Base-by-base conservation (phyloP, 2,113 vertebrate species). In the Triplophysa siluroides region DNA sequence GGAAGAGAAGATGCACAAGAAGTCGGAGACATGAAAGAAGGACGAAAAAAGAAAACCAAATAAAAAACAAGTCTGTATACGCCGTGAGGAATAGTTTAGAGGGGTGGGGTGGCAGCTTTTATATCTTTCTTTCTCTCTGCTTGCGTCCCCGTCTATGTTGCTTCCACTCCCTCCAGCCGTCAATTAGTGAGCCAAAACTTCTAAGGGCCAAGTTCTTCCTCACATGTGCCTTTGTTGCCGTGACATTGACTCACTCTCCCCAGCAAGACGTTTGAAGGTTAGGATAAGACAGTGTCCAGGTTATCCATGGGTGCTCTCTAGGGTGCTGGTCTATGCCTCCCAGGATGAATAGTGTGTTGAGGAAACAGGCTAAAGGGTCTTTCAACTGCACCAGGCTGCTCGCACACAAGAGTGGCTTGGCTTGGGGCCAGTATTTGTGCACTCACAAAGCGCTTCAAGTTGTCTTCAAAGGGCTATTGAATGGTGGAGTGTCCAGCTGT, bases 181-280 rank as follows among this genome's bases (percentile, higher is more conserved):
- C 91, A 93, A 92, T 93, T 93, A 93, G 90, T 83, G 86, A 87
- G 85, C 72, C 76, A 5, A 66, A 77, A 74, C 89, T 88, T 86
- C 85, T 76, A 76, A 90, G 88, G 88, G 84, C 84, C 86, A 78
- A 77, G 78, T 81, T 88, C 84, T 89, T 87, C 81, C 87, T 91
- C 90, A 89, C 86, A 90, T 81, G 72, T 85, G 87, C 83, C 89
- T 91, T 92, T 91, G 91, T 91, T 88, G 86, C 86, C 54, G 47
- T 73, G 61, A 74, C 82, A 80, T 58, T 81, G 78, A 75, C 79
- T 84, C 65, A 76, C 68, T 66, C 83, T 89, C 87, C 83, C 80
- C 84, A 81, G 83, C 80, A 63, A 84, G 24, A 62, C 78, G 87
- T 91, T 91, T 93, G 92, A 93, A 92, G 90, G 88, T 83, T 84